Evolutionary conservation across 2,113 vertebrate species (phyloP), one percentile per base, ranked within the genome.

Genomic region (Ahaetulla prasina): DNA sequence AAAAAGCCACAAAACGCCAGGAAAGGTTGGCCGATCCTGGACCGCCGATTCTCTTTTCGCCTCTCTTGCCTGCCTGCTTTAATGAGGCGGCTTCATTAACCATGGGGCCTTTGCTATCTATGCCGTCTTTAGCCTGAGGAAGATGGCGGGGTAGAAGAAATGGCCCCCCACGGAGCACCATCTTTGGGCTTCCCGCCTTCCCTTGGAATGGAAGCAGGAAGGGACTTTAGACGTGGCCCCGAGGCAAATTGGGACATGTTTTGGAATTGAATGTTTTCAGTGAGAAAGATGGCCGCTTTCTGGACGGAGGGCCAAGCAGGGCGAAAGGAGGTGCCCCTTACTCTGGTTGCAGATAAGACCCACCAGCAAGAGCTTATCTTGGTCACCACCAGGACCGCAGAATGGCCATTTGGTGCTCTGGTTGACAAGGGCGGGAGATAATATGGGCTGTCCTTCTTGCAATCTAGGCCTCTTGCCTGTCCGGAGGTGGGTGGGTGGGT

Each of bases 201-300:
- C 20, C 12, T 27, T 39, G 35, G 39, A 18, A 53, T 10, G 35
- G 47, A 8, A 84, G 49, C 2, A 39, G 35, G 8, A 43, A 27
- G 8, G 9, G 10, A 57, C n/a, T 60, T 50, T 25, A 2, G 0
- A n/a, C 74, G 27, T 5, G 43, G 30, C 4, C 14, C 0, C n/a
- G n/a, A 2, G 14, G 18, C 0, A 0, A 53, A 52, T 23, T 20
- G 0, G 55, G 60, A 27, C 25, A 43, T 6, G 0, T 2, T 80
- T 9, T 10, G 54, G 35, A 63, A 11, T 63, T 4, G 60, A n/a
- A n/a, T 10, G 27, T n/a, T 12, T 14, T n/a, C 27, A 5, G 11
- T 16, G 60, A n/a, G 60, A 68, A n/a, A n/a, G 60, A 14, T 68
- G 60, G 10, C 60, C 1, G 55, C 7, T 1, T 23, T 57, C 55